Conservation (phyloP, 2,113 vertebrate species). For the Globicephala melas region DNA sequence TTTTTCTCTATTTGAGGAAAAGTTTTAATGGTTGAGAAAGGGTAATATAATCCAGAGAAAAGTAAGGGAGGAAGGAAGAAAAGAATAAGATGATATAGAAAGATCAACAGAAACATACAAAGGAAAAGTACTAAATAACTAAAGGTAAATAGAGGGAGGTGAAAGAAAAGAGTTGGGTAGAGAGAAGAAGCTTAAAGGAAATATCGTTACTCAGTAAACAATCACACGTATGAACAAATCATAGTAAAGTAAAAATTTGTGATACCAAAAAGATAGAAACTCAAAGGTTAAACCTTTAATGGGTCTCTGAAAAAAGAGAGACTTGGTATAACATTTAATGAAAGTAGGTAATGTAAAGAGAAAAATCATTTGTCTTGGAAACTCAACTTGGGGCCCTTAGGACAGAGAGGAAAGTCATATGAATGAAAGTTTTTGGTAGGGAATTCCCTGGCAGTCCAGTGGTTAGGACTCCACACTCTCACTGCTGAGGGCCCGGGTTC, state of each 20-base stretch:
- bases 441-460: too few species aligned
- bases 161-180: not conserved
- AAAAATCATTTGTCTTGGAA: not conserved
- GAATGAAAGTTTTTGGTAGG: not conserved
- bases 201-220: not conserved
- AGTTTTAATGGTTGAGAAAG: not conserved
- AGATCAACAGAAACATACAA: not conserved
- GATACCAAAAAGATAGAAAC: not conserved
- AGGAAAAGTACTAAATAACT: not conserved
- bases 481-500: too few species aligned
- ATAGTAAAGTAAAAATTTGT: not conserved
- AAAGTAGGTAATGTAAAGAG: not conserved
- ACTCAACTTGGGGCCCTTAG: not conserved
- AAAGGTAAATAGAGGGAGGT: not conserved
- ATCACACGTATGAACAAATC: not conserved
- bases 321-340: not conserved
- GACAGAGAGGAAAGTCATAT: not conserved
- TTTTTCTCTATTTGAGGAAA: not conserved
- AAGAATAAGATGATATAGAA: not conserved
- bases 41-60: not conserved
- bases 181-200: not conserved
- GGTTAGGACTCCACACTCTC: too few species aligned
- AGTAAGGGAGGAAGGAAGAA: not conserved
- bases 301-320: not conserved
- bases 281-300: not conserved